These are phyloP conservation scores for Dascillus cervinus DNA, from an alignment of 2,888 invertebrate species.

Conservation along the genomic window DNA sequence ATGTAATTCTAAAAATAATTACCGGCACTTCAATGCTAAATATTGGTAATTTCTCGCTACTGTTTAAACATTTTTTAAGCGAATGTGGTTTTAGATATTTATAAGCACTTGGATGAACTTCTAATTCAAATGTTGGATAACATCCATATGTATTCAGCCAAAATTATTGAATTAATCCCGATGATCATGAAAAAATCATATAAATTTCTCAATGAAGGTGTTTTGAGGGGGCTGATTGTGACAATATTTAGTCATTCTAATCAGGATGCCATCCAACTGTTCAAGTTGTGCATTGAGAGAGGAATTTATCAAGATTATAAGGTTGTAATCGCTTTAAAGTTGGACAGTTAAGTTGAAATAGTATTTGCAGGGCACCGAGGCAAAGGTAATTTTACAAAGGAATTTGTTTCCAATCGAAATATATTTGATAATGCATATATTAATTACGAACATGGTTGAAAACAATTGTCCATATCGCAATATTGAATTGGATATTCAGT, in stretches of 20 bases:
- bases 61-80: background rate
- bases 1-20: constrained; percentile 8
- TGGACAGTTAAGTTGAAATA: no score
- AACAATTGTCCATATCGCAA: no score
- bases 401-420: no score
- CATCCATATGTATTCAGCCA: background rate
- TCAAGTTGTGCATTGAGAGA: constrained; percentile 3
- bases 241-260: constrained; percentile 1
- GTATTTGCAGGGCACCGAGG: no score
- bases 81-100: background rate
- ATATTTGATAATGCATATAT: no score
- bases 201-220: constrained; percentile 1
- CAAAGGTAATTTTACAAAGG: no score
- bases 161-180: background rate
- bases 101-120: constrained; percentile 3
- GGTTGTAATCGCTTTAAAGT: no score
- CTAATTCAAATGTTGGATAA: constrained; percentile 4
- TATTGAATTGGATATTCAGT: no score
- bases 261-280: background rate
- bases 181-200: constrained; percentile 6
- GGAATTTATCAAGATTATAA: constrained; percentile 3
- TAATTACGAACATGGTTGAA: no score
- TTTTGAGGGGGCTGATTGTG: constrained; percentile 6
- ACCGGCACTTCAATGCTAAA: constrained; percentile 4
- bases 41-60: constrained; percentile 4